Conservation (phyloP, 2,113 vertebrate species). For the Silurus glanis region DNA sequence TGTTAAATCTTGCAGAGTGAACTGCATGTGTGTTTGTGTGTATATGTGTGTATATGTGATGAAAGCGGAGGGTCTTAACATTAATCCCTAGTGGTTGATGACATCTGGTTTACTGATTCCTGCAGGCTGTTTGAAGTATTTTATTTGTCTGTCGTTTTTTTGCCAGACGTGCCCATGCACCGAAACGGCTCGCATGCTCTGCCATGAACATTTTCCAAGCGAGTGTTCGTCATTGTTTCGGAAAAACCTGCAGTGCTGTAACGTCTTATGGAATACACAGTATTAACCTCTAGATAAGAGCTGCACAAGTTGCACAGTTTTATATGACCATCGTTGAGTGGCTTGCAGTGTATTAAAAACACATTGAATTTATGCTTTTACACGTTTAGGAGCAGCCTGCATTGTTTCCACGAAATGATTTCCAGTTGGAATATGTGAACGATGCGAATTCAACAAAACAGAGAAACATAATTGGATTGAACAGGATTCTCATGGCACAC, state of each 20-base stretch:
- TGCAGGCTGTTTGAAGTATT: conserved; percentile 35
- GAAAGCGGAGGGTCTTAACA: conserved; percentile 1
- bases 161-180: conserved; percentile 1
- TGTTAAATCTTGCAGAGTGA: conserved; percentile 10
- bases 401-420: not conserved
- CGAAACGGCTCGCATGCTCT: conserved; percentile 26
- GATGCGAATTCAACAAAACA: not conserved
- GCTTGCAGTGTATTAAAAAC: not conserved
- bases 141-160: conserved; percentile 31
- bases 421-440: not conserved
- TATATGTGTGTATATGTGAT: conserved; percentile 13
- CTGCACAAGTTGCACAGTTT: not conserved
- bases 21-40: not conserved
- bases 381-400: not conserved
- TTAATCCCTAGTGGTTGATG: conserved; percentile 25
- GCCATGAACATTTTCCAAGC: conserved; percentile 5
- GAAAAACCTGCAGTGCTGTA: conserved; percentile 9
- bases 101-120: conserved; percentile 42
- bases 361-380: not conserved
- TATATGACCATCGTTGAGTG: not conserved
- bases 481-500: not conserved
- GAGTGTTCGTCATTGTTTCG: conserved; percentile 12
- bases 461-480: not conserved
- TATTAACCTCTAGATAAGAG: not conserved
- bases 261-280: not conserved